These are phyloP conservation scores for Pteropus alecto DNA, from an alignment of 2,113 vertebrate genomes.

Conservation along the genomic window DNA sequence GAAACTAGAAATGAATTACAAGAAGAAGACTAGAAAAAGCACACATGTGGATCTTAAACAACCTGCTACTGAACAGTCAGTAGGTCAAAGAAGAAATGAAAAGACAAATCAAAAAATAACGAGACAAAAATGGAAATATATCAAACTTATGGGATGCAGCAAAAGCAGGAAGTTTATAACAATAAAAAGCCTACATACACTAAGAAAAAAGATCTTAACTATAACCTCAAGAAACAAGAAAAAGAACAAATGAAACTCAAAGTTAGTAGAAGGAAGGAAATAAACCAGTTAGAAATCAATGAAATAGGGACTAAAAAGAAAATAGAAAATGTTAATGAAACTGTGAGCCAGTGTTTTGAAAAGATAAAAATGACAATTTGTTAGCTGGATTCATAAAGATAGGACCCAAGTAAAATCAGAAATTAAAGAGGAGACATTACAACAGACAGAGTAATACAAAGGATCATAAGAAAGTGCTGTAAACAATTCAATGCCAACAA, in stretches of 20 bases:
- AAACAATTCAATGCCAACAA: background rate
- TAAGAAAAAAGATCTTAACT: background rate
- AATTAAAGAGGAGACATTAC: background rate
- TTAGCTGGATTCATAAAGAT: background rate
- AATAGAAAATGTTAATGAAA: background rate
- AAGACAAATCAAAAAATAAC: background rate
- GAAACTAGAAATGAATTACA: background rate
- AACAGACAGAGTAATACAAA: background rate
- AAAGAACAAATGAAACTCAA: background rate
- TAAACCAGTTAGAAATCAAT: background rate
- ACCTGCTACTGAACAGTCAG: background rate
- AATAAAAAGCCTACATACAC: background rate
- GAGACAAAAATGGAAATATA: background rate
- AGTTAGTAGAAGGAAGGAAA: background rate
- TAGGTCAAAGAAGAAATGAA: background rate
- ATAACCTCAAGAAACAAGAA: background rate
- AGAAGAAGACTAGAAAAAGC: background rate
- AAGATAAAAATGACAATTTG: background rate
- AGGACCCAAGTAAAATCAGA: background rate
- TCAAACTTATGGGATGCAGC: background rate
- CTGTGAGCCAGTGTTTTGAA: background rate
- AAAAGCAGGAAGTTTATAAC: background rate
- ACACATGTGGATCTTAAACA: background rate
- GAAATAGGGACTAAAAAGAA: background rate
- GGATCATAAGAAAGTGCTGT: background rate